Base-by-base conservation (phyloP, 1,140 invertebrate genomes). In the Pogonus chalceus region DNA sequence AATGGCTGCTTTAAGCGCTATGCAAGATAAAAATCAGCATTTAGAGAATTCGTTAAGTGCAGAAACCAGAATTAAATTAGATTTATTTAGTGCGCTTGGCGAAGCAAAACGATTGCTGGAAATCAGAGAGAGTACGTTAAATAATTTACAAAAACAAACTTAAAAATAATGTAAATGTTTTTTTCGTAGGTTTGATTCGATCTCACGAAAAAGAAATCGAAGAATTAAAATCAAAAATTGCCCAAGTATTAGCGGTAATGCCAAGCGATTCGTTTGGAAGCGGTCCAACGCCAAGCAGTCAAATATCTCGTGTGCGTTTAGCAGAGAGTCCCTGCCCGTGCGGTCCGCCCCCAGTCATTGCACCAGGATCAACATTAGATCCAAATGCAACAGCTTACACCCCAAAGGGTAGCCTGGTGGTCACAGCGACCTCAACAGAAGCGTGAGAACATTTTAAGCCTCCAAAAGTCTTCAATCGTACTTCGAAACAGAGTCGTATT, bases 21-120 rank as follows among this genome's bases (percentile, higher is more conserved):
- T 94, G 70, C 87, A 92, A 72, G 89, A 93, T 56, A 91, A 92
- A 74, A 93, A 89, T 69, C 69, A 79, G 61, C 88, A 90, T 68
- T 76, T 94, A 53, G 92, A 98, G 74, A 90, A 89, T 63, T 92
- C 88, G 69, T 79, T 98, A 49, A 93, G 89, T 59, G 90, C 92
- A 21, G 94, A 97, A 78, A 98, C 92, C 46, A 79, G 92, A 56
- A 86, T 97, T 70, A 98, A 97, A 75, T 79, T 97, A 55, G 92
- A 97, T 76, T 79, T 98, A 53, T 96, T 97, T 73, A 95, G 91
- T 53, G 94, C 93, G 55, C 80, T 97, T 31, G 94, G 93, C 20
- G 94, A 95, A 69, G 92, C 90, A 35, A 94, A 95, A 72, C 78
- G 93, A 43, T 88, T 95, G 68, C 77, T 97, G 57, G 88, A 92